A percentile compares a stretch with the other conserved stretches of the same genome.
Conservation (phyloP, 2,888 invertebrate species). For the Nemurella pictetii region DNA sequence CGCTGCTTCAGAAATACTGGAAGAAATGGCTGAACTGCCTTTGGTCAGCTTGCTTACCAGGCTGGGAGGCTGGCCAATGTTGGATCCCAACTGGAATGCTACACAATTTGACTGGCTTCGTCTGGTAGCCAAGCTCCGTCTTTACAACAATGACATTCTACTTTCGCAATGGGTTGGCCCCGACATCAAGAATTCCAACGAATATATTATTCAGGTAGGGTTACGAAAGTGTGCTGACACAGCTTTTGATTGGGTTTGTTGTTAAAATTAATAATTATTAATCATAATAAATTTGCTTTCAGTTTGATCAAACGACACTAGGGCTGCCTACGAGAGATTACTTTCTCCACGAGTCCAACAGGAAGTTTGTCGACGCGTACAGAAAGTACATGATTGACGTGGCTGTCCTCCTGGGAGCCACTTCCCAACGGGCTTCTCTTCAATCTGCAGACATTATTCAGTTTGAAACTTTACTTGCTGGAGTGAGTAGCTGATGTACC, state of each 20-base stretch:
- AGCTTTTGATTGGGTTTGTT: background rate
- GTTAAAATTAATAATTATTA: background rate
- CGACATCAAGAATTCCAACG: conserved; percentile 90
- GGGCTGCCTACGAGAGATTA: conserved; percentile 69
- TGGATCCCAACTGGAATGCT: conserved; percentile 66
- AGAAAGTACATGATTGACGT: conserved; percentile 74
- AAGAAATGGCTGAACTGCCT: conserved; percentile 71
- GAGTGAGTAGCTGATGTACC: conserved; percentile 51
- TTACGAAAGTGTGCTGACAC: no score
- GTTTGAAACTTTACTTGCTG: conserved; percentile 76
- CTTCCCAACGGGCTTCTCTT: conserved; percentile 60
- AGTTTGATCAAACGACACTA: conserved; percentile 87
- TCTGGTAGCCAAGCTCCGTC: conserved; percentile 71
- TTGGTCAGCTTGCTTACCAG: conserved; percentile 67
- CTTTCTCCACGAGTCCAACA: conserved; percentile 64
- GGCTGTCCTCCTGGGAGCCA: conserved; percentile 72
- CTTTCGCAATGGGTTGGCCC: conserved; percentile 89
- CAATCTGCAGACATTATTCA: conserved; percentile 73
- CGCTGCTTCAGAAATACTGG: conserved; percentile 60
- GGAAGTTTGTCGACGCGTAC: conserved; percentile 76
- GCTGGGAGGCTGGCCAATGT: conserved; percentile 89
- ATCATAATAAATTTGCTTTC: conserved; percentile 47
- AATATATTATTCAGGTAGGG: conserved; percentile 77
- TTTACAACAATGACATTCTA: conserved; percentile 84
- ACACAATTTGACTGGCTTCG: conserved; percentile 71